Percentiles rank a stretch among this genome's conserved stretches.
These are phyloP conservation scores for Suillia variegata DNA, from an alignment of 2,888 invertebrate genomes.

Conservation along the genomic window DNA sequence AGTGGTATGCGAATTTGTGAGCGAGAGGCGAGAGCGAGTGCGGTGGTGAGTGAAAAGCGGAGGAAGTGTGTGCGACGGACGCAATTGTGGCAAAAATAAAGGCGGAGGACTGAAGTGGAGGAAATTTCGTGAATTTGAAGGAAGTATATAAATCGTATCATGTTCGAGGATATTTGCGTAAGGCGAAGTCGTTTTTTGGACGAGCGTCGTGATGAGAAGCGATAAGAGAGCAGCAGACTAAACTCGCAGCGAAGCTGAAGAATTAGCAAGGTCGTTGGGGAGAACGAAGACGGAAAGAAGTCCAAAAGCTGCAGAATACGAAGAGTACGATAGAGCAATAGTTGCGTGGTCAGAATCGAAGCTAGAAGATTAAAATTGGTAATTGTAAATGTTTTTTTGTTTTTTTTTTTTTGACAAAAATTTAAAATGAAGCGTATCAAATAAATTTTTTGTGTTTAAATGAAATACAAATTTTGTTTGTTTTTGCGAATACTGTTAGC, in stretches of 20 bases:
- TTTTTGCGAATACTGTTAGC: slow-evolving; percentile 23
- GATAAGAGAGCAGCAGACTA: not conserved
- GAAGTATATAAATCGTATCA: too few relatives aligned
- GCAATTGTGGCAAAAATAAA: slow-evolving; percentile 24
- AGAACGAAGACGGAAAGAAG: slow-evolving; percentile 12
- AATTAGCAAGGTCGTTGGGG: slow-evolving; percentile 6
- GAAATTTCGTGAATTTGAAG: slow-evolving; percentile 8
- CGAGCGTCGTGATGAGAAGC: not conserved
- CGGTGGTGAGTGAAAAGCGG: slow-evolving; percentile 19
- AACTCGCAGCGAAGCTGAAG: slow-evolving; percentile 8
- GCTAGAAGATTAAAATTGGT: too few relatives aligned
- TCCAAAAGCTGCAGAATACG: too few relatives aligned
- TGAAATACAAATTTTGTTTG: slow-evolving; percentile 15
- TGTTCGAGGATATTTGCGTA: too few relatives aligned
- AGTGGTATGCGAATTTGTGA: slow-evolving; percentile 18
- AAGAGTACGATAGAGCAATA: too few relatives aligned
- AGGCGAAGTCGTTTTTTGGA: too few relatives aligned
- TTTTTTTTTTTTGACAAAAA: too few relatives aligned
- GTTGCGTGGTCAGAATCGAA: too few relatives aligned
- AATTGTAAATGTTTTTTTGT: too few relatives aligned
- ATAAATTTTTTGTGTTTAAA: slow-evolving; percentile 13
- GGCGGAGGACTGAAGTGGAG: slow-evolving; percentile 20
- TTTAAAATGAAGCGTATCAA: slow-evolving; percentile 14
- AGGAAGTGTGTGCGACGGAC: slow-evolving; percentile 27
- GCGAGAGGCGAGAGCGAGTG: slow-evolving; percentile 23